Base-by-base conservation (phyloP, 2,113 vertebrate genomes). In the Himantopus leucocephalus region DNA sequence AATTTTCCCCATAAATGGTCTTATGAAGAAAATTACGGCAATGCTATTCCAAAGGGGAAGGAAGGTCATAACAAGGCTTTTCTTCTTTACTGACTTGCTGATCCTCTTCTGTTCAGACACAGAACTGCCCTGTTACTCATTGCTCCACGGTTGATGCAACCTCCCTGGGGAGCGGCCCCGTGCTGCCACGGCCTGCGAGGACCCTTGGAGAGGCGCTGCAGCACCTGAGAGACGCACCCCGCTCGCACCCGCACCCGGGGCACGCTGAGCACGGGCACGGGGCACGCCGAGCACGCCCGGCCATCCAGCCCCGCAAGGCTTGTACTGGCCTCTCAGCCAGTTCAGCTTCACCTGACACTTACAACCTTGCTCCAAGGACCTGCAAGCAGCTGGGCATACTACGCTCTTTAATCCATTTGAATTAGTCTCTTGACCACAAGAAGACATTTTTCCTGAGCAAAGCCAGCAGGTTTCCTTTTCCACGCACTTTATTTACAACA, bases 231-330 rank as follows among this genome's bases (percentile, higher is more conserved):
- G 37, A 70, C 50, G 87, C 23, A 18, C 17, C n/a, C n/a, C 1
- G 2, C 50, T 72, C 2, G 2, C 22, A 35, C 24, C 35, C 4
- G 0, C 21, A n/a, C 21, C 34, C 6, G 26, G 1, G 37, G 12
- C 27, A 18, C 0, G 1, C 29, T 7, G 5, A 74, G 41, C 43
- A 43, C 6, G 0, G 35, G 35, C 35, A 35, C 35, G 35, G 26
- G 37, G 12, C 27, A 18, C 0, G 1, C 29, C 6, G 5, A 74
- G 41, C 47, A 41, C 2, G 1, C 18, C 50, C 2, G 13, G 13
- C 84, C 34, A 8, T 7, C 72, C 29, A 60, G 67, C 47, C 50
- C 72, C 80, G 63, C 67, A 29, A 45, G n/a, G 20, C 39, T 64
- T 32, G 12, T 8, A 16, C 32, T 5, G 22, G 35, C 9, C 52